These are phyloP conservation scores for Crotalus horridus DNA, from an alignment of 2,113 vertebrate species.

Conservation along the genomic window DNA sequence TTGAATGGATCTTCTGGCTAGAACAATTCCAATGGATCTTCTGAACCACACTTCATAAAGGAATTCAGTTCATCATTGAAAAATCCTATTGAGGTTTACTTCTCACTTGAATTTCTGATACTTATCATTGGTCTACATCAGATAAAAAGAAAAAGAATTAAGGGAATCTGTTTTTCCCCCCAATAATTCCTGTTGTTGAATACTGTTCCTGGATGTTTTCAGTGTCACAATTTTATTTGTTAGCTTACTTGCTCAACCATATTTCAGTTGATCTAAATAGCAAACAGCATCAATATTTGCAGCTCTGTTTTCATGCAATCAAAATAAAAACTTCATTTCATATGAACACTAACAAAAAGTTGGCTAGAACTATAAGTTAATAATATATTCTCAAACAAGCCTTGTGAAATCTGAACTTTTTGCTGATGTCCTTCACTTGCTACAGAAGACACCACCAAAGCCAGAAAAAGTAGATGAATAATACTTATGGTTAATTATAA, in stretches of 20 bases:
- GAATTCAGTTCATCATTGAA: not conserved
- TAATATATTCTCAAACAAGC: constrained; percentile 6
- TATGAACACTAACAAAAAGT: not conserved
- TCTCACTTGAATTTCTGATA: not conserved
- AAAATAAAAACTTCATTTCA: not conserved
- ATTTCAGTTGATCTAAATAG: not conserved
- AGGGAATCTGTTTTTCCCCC: not conserved
- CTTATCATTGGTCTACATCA: not conserved
- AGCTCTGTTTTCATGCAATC: constrained; percentile 4
- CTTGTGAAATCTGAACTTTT: not conserved
- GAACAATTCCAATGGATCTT: not conserved
- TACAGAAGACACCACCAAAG: constrained; percentile 12
- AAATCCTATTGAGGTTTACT: not conserved
- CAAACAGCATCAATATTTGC: constrained; percentile 12
- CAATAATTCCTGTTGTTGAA: not conserved
- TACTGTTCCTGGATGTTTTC: not conserved
- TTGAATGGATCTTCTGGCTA: not conserved
- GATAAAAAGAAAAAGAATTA: not conserved
- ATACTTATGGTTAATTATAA: constrained; percentile 35
- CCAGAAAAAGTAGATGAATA: constrained; percentile 28
- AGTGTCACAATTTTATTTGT: constrained; percentile 30
- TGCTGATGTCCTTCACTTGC: constrained; percentile 2
- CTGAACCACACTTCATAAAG: not conserved
- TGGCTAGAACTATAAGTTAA: not conserved
- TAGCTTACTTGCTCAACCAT: not conserved